Evolutionary conservation across 1,140 invertebrate species (phyloP), one percentile per base, ranked within the genome.

Genomic region (Thaumatotibia leucotreta): DNA sequence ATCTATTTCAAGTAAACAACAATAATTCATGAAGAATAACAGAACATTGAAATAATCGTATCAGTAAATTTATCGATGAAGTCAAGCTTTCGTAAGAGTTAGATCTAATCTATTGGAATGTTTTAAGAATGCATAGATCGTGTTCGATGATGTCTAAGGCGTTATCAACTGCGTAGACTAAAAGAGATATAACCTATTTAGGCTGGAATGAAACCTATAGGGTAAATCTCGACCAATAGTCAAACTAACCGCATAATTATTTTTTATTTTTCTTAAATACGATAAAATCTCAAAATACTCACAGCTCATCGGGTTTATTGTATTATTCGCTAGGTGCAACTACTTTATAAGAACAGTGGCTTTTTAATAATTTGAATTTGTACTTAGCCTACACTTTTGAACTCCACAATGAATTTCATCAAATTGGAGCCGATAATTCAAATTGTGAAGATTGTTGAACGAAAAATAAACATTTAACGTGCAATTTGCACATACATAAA

Each of bases 241-340:
- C 80, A 83, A 88, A 84, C 79, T 88, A 88, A 88, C 65, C 50
- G 75, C 73, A 70, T 76, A 74, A 75, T 78, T 73, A 73, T 64
- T 69, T 81, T 83, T 80, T 80, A 83, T 83, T 83, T 84, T 77
- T 84, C 86, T 88, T 91, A 89, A 85, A 84, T 84, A 89, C 86
- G 86, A 89, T 91, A 89, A 91, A 91, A 91, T 91, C 88, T 91
- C 88, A 88, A 88, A 91, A 89, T 88, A 85, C 80, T 91, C 88
- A 91, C 88, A 91, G 88, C 88, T 91, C 88, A 77, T 91, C 87
- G 87, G 86, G 81, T 89, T 90, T 88, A 91, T 89, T 91, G 86
- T 89, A 88, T 86, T 83, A 84, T 85, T 88, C 85, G 82, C 88
- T 91, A 91, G 82, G 88, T 91, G 88, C 87, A 88, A 76, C 87